Base-by-base conservation (phyloP, 2,888 invertebrate species). In the Cataglyphis livida region DNA sequence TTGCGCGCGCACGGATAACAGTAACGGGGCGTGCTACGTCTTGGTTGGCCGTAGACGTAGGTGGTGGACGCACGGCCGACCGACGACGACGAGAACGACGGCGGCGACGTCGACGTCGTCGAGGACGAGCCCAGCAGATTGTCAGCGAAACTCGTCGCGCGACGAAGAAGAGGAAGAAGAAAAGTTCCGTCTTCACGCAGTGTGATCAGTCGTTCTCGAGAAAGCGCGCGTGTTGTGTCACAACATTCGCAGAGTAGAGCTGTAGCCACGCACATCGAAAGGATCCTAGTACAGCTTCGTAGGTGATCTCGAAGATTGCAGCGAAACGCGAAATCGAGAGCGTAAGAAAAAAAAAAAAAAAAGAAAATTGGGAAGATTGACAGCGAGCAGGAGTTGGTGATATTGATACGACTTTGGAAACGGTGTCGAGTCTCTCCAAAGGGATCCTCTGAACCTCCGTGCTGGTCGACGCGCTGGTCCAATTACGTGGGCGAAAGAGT, bases 1-100 rank as follows among this genome's bases (percentile, higher is more conserved):
- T 85, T 94, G 94, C 94, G 94, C 94, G 94, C 94, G 94, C 94
- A 94, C 83, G 64, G 85, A 82, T 81, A 83, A 86, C 83, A 62
- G 87, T 84, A 73, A 86, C 83, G 92, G 94, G 94, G 93, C 92
- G 93, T 92, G 87, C 93, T 87, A 88, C 87, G 89, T 90, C 92
- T 91, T 91, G 91, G 91, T 90, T 91, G 89, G 89, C 83, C 83
- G 89, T 85, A 61, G 86, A 85, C 83, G 65, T 83, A 81, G 88
- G 89, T 85, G 90, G 87, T 89, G 89, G 89, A 87, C 75, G 83
- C 71, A 82, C 87, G 89, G 61, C 61, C 81, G 79, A 81, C 84
- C 62, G 81, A 84, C 83, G 79, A 81, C 66, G 79, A 87, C 82
- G 83, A 76, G 70, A 75, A 86, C 84, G 85, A 82, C 82, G 86